Base-by-base conservation (phyloP, 1,140 invertebrate genomes). In the Samia ricini region DNA sequence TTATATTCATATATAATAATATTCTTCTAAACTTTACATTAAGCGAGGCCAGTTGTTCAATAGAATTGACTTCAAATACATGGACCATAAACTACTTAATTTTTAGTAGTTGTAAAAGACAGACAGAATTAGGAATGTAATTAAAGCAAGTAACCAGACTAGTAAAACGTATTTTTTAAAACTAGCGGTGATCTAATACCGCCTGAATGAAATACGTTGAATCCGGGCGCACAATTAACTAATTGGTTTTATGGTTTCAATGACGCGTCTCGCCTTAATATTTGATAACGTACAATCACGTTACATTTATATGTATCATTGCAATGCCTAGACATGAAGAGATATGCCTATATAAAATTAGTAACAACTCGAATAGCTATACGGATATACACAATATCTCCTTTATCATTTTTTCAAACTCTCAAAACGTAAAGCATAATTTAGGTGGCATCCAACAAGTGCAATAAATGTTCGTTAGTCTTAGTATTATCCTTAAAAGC, bases 211-310 rank as follows among this genome's bases (percentile, higher is more conserved):
- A 0, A 1, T 51, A 12, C 33, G 12, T 15, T 42, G 33, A 42
- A 23, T 52, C 51, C 58, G 50, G 29, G 54, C 52, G 60, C 42
- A 50, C 64, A 66, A 63, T 67, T 60, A 67, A 42, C 51, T 60
- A 60, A 67, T 67, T 67, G 60, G 36, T 66, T 66, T 66, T 56
- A 62, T 62, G 57, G 54, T 10, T 5, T 7, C 22, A 15, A 23
- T 12, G 24, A 42, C 33, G 33, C 33, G 33, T n/a, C 56, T 61
- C 18, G 24, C 54, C 24, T 56, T 29, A 56, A 56, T 56, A 56
- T 26, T 56, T 29, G 12, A 15, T 42, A 15, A 7, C 33, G 33
- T 42, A 42, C 10, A 42, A 42, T 42, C 33, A 42, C 15, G 33
- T 8, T 12, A 4, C 15, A 42, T 12, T 42, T 15, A 15, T 42